Evolutionary conservation across 2,797 vertebrate species (phyloP).

Genomic region (Tragelaphus oryx): DNA sequence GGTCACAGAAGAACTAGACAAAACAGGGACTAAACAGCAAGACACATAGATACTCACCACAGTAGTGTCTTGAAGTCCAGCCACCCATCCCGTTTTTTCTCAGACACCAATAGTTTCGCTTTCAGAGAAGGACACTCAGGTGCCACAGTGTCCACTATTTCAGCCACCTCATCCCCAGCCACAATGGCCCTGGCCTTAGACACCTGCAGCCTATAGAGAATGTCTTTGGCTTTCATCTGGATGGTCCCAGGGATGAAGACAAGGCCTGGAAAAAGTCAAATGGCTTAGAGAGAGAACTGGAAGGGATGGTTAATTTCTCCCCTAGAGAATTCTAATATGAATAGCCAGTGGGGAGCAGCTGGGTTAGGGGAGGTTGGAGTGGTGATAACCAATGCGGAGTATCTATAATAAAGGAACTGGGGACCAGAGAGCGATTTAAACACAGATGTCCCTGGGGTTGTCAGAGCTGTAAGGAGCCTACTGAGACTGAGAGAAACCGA

Average conservation of each 20-base stretch:
- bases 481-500: not conserved
- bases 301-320: not conserved
- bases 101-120: constrained; percentile 82
- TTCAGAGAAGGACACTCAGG: constrained; percentile 77
- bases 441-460: not conserved
- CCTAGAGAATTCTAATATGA: not conserved
- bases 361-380: not conserved
- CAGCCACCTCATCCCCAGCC: constrained; percentile 78
- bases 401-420: not conserved
- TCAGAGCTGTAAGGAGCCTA: not conserved
- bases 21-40: not conserved
- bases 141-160: constrained; percentile 79
- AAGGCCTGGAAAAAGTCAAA: constrained; percentile 77
- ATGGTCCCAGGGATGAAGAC: constrained; percentile 81
- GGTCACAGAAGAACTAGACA: not conserved
- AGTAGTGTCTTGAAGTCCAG: constrained; percentile 79
- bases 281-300: not conserved
- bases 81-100: constrained; percentile 80
- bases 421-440: not conserved
- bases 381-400: not conserved
- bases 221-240: constrained; percentile 83
- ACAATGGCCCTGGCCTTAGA: constrained; percentile 82
- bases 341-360: not conserved
- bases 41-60: constrained; percentile 64
- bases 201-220: constrained; percentile 80